A percentile compares a stretch with the other conserved stretches of the same genome.
These are phyloP conservation scores for Nettapus auritus DNA, from an alignment of 2,113 vertebrate species.

Conservation along the genomic window DNA sequence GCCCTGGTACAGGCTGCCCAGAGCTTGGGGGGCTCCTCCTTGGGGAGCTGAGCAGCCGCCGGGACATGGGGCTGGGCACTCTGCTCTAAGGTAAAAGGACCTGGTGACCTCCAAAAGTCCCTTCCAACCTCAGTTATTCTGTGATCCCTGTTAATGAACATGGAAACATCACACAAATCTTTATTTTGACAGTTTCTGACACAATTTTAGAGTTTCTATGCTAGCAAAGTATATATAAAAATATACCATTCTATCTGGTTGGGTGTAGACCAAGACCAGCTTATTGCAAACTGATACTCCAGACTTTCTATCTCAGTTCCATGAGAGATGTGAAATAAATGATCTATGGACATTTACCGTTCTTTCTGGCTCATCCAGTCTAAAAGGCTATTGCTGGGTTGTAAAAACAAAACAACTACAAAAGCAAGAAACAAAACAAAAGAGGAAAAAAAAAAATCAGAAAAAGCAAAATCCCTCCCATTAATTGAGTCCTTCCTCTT, in stretches of 20 bases:
- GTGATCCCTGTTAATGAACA: not conserved
- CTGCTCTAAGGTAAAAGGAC: not conserved
- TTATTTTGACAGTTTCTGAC: not conserved
- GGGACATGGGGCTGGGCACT: not conserved
- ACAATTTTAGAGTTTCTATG: not conserved
- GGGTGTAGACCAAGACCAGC: not conserved
- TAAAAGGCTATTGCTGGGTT: not conserved
- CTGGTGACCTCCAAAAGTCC: not conserved
- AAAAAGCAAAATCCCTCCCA: not conserved
- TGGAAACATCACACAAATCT: not conserved
- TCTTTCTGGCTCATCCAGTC: not conserved
- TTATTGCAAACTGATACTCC: not conserved
- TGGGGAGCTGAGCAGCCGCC: too few relatives aligned
- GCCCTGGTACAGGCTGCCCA: not conserved
- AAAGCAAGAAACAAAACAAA: not conserved
- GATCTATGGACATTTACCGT: fast-evolving
- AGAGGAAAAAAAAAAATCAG: not conserved
- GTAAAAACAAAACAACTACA: not conserved
- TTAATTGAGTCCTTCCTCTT: not conserved
- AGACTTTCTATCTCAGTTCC: not conserved
- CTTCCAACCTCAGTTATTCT: not conserved
- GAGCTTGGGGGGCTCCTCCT: not conserved
- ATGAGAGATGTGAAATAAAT: not conserved
- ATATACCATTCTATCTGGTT: not conserved
- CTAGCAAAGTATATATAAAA: not conserved